A percentile compares a stretch with the other conserved stretches of the same genome.
Evolutionary conservation across 2,113 vertebrate species (phyloP).

Genomic region (Promerops cafer): DNA sequence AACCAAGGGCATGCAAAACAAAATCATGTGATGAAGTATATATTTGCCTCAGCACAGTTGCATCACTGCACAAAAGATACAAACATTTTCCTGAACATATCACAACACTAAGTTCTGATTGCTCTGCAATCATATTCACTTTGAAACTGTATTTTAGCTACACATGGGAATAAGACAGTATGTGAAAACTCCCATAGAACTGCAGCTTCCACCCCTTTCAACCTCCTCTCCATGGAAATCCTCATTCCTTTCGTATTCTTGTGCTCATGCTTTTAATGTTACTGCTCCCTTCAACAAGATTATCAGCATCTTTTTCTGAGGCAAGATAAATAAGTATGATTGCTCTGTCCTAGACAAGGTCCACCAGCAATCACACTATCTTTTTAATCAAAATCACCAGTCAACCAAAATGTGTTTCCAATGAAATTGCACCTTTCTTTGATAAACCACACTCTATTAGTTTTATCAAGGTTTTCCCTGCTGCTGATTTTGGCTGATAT

Average conservation of each 20-base stretch:
- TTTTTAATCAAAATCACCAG: constrained; percentile 18
- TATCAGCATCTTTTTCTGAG: background rate
- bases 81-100: background rate
- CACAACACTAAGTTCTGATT: background rate
- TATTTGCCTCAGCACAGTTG: background rate
- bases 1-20: background rate
- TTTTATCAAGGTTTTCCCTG: background rate
- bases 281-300: background rate
- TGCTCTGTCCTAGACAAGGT: background rate
- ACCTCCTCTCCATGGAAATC: background rate
- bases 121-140: background rate
- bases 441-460: constrained; percentile 22
- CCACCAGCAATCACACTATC: background rate
- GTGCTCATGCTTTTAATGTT: background rate
- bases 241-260: background rate
- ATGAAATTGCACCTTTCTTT: background rate
- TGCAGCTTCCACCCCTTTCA: background rate
- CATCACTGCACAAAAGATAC: background rate
- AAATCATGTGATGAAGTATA: background rate
- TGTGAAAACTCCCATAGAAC: background rate
- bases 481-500: constrained; percentile 22
- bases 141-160: background rate
- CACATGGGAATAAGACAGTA: background rate
- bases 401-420: background rate
- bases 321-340: background rate